Base-by-base conservation (phyloP, 2,888 invertebrate genomes). In the Papilio demoleus region DNA sequence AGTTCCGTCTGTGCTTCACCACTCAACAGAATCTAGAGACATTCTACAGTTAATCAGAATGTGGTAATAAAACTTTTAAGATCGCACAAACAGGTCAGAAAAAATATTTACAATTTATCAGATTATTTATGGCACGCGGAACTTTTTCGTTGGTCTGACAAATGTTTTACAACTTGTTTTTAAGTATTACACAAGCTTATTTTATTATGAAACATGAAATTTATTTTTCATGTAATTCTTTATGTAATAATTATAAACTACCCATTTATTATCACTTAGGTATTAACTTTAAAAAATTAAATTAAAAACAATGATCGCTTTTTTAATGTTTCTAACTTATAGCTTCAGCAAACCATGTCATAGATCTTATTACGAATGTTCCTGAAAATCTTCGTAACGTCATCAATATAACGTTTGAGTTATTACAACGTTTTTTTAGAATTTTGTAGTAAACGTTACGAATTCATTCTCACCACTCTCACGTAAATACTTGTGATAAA, bases 1-100 rank as follows among this genome's bases (percentile, higher is more conserved):
- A n/a, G n/a, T n/a, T n/a, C n/a, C n/a, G n/a, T n/a, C n/a, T n/a
- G n/a, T n/a, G n/a, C n/a, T n/a, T n/a, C n/a, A 47, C 22, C 47
- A 22, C 9, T 47, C 47, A 11, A 11, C 27, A 14, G 27, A n/a
- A 53, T 53, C 27, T 53, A n/a, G 27, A 53, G 6, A 6, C 14
- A 50, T 14, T 22, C 22, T 6, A 53, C 14, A 27, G 53, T 8
- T 53, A 27, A 53, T 53, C n/a, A 27, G 38, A 58, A 17, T n/a
- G 45, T 17, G 24, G 45, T 34, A 59, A 66, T n/a, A 63, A 36
- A 64, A 64, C 47, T 0, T 50, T 36, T 64, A n/a, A 64, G 63
- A 64, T 53, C 38, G 9, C 36, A 27, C 38, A 38, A 34, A 64
- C 47, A 0, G 27, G 38, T 34, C 40, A 22, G 9, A n/a, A 40